A percentile compares a stretch with the other conserved stretches of the same genome.
phyloP scores from a whole-genome alignment of 2,888 invertebrate species.

The Heteromyza rotundicornis region DNA sequence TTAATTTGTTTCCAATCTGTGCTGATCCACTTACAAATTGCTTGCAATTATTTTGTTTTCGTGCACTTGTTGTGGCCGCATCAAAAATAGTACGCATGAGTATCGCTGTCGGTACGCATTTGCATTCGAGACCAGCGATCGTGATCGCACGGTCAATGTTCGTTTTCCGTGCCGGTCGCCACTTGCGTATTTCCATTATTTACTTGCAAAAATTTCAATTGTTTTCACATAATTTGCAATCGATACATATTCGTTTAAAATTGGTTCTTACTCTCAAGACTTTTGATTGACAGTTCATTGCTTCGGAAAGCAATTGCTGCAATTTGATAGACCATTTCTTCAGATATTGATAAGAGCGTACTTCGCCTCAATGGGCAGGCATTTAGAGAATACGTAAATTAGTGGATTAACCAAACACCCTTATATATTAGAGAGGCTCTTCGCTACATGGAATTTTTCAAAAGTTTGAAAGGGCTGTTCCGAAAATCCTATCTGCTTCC shows the following conservation, averaged over 20 bases:
- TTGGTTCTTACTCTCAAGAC: too few species aligned
- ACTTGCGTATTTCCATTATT: neutral
- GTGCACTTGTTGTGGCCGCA: too few species aligned
- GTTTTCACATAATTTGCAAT: neutral
- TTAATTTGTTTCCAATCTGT: neutral
- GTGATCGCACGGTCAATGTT: neutral
- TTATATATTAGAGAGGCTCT: too few species aligned
- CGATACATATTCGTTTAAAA: neutral
- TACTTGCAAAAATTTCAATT: neutral
- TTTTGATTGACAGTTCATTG: neutral
- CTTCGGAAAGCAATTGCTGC: neutral
- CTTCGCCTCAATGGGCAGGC: too few species aligned
- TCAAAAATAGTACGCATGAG: too few species aligned
- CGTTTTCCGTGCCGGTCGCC: neutral
- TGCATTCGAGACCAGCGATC: neutral
- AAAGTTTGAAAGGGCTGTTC: too few species aligned
- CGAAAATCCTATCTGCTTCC: too few species aligned
- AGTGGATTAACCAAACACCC: too few species aligned
- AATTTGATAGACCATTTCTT: too few species aligned
- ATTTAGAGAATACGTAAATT: too few species aligned
- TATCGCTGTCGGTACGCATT: too few species aligned
- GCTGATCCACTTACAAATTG: neutral
- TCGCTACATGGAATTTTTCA: too few species aligned
- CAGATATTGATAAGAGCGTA: neutral
- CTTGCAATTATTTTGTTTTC: neutral